Conservation (phyloP, 2,797 vertebrate species). For the Ctenochaetus hawaiiensis region DNA sequence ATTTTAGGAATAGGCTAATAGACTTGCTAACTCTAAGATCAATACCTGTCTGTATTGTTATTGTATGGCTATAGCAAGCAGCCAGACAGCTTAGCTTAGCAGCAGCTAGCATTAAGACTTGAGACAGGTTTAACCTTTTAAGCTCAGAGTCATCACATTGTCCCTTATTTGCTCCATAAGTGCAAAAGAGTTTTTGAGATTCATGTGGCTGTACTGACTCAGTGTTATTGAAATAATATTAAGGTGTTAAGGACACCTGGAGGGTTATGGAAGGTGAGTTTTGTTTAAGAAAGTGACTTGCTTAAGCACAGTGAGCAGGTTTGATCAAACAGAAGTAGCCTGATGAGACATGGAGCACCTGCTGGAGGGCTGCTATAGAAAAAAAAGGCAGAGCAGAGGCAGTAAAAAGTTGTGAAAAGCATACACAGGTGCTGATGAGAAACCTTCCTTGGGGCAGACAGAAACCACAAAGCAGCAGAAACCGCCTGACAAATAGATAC, state of each 20-base stretch:
- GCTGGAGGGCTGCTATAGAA: conserved; percentile 51
- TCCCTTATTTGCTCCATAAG: neutral
- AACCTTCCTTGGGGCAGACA: conserved; percentile 33
- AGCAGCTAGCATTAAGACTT: neutral
- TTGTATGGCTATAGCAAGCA: no score
- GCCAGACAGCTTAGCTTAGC: conserved; percentile 1
- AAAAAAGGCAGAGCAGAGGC: conserved; percentile 62
- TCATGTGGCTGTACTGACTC: no score
- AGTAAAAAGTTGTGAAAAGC: conserved; percentile 59
- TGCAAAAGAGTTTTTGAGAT: neutral
- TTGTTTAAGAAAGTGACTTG: conserved; percentile 10
- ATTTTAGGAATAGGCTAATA: neutral
- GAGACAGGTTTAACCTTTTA: neutral
- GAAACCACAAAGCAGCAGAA: conserved; percentile 57
- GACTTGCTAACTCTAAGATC: neutral
- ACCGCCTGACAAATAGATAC: conserved; percentile 56
- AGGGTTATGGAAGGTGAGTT: conserved; percentile 5
- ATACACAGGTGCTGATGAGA: conserved; percentile 65
- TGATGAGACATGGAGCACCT: conserved; percentile 54
- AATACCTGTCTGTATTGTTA: no score
- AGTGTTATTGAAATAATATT: no score
- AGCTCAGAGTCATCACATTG: neutral
- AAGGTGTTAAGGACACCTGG: neutral
- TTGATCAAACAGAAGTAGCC: conserved; percentile 56
- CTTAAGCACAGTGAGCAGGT: conserved; percentile 11